Percentiles rank a stretch among this genome's conserved stretches.
phyloP scores from a whole-genome alignment of 1,140 invertebrate species.

The Dendroctonus valens region DNA sequence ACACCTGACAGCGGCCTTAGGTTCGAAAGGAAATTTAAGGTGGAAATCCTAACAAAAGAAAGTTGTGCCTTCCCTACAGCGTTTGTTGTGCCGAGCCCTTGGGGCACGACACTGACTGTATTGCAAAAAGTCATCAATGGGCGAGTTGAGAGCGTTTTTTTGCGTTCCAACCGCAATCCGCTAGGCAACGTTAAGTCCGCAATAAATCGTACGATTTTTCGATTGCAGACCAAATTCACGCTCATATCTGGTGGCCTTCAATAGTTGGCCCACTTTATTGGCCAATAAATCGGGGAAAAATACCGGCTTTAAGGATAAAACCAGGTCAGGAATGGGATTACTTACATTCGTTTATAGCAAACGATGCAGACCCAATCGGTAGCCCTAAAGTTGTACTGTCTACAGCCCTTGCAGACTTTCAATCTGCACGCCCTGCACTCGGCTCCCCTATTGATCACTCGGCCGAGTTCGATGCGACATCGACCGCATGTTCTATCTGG shows the following conservation, averaged over 20 bases:
- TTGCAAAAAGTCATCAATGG: no score
- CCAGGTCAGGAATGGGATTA: slow-evolving; percentile 34
- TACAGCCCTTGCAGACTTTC: slow-evolving; percentile 72
- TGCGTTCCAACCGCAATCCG: neutral
- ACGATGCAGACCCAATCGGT: slow-evolving; percentile 73
- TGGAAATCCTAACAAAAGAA: no score
- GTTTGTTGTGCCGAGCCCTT: no score
- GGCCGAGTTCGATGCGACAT: slow-evolving; percentile 67
- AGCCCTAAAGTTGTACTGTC: slow-evolving; percentile 59
- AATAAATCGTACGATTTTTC: neutral
- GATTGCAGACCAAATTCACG: neutral
- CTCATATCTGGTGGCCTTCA: no score
- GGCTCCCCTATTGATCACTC: slow-evolving; percentile 74
- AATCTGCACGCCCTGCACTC: slow-evolving; percentile 66
- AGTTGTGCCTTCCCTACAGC: no score
- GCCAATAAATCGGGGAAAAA: no score
- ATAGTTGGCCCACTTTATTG: no score
- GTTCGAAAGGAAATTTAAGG: no score
- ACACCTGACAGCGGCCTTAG: no score
- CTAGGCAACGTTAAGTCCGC: neutral
- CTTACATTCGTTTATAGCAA: slow-evolving; percentile 76
- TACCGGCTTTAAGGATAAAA: neutral
- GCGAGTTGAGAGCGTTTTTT: neutral
- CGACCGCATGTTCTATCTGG: slow-evolving; percentile 65
- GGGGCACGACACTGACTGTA: no score